These are phyloP conservation scores for Eremobia ochroleuca DNA, from an alignment of 2,888 invertebrate genomes.

Conservation along the genomic window DNA sequence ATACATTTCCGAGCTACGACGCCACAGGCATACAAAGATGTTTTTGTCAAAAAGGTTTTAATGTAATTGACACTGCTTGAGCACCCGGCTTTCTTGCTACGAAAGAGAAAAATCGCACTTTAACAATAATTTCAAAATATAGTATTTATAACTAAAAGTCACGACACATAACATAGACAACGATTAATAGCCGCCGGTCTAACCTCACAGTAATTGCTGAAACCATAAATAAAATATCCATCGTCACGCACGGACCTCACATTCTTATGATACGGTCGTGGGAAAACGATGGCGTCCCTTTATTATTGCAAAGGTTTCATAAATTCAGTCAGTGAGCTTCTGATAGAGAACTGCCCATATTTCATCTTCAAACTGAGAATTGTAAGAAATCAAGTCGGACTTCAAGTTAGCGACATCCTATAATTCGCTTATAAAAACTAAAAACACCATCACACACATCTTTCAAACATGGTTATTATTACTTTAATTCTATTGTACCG, in stretches of 20 bases:
- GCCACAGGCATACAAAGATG: too few species aligned
- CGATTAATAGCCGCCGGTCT: background rate
- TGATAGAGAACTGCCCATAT: background rate
- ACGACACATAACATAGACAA: background rate
- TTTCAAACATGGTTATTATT: background rate
- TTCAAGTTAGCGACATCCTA: background rate
- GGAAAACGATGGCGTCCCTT: background rate
- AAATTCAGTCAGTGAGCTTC: background rate
- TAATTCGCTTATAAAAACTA: too few species aligned
- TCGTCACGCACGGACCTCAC: conserved; percentile 22
- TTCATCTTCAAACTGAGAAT: background rate
- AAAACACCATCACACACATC: background rate
- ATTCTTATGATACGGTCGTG: background rate
- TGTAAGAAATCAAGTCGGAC: background rate
- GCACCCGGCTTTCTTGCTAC: background rate
- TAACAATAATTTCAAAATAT: background rate
- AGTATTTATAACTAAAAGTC: background rate
- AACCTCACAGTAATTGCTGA: conserved; percentile 20
- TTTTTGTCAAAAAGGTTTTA: background rate
- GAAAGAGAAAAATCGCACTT: background rate
- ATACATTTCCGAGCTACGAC: background rate
- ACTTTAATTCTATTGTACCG: background rate
- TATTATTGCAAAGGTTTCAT: conserved; percentile 3
- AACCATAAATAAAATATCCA: conserved; percentile 30
- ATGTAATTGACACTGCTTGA: background rate